Evolutionary conservation across 1,140 invertebrate genomes (phyloP), one percentile per base, ranked within the genome.

Genomic region (Conus ventricosus): DNA sequence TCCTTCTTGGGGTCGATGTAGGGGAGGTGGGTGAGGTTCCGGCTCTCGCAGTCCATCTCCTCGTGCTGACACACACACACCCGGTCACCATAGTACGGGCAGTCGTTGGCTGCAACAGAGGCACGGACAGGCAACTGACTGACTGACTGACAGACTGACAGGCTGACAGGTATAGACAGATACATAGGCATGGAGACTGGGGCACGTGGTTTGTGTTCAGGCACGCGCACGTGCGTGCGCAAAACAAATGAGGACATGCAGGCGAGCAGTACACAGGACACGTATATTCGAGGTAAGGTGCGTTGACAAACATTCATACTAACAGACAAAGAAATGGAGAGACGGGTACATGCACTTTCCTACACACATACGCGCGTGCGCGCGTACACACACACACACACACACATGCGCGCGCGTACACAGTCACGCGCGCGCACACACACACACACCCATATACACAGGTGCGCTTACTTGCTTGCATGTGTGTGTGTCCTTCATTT

Each of bases 31-130:
- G 63, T 27, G 6, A 80, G 55, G 53, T 67, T 60, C 55, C 51
- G 39, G 71, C 81, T 60, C 53, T 71, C 51, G 54, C 57, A 89
- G 39, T 80, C n/a, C 4, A 81, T 89, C 25, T 80, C 71, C 11
- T 80, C 53, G 53, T 60, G 20, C n/a, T 81, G 23, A 81, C 39
- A 84, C n/a, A 23, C 60, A 54, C 80, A 78, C 76, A 80, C 76
- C 23, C 20, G 51, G 67, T 71, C 67, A 39, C 39, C 39, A 5
- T 23, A 83, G 57, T 83, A 55, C 51, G 82, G 82, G 53, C 82
- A 83, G 17, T 4, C n/a, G 20, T 15, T n/a, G 57, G 82, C 82
- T 83, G 53, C 67, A 71, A 71, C 20, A 23, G 11, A 20, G 1
- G 17, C 11, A 63, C 60, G 4, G 39, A 39, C 39, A 39, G 60